Evolutionary conservation across 2,888 invertebrate genomes (phyloP).

Genomic region (Synanthedon myopaeformis): DNA sequence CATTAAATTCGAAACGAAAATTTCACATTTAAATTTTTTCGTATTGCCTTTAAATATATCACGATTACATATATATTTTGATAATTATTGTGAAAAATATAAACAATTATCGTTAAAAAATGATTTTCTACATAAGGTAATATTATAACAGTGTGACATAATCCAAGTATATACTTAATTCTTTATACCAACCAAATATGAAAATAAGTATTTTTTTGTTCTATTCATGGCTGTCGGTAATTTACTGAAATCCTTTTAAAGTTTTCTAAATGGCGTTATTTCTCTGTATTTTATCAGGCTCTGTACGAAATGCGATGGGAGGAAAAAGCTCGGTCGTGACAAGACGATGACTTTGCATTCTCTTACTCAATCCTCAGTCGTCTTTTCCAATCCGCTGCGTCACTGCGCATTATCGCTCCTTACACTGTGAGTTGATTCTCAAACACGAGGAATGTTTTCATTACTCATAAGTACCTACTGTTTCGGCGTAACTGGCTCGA

Average conservation of each 20-base stretch:
- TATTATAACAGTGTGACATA: too few species aligned
- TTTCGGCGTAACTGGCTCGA: background rate
- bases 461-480: background rate
- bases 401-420: conserved; percentile 6
- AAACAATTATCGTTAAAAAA: too few species aligned
- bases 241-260: conserved; percentile 1
- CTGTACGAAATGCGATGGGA: background rate
- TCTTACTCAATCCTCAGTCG: background rate
- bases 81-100: too few species aligned
- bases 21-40: too few species aligned
- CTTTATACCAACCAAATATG: too few species aligned
- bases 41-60: too few species aligned
- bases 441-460: background rate
- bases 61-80: too few species aligned
- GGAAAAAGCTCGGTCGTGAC: conserved; percentile 1
- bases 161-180: too few species aligned
- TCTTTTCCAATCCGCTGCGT: conserved; percentile 5
- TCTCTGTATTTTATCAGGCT: conserved; percentile 1
- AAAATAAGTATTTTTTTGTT: background rate
- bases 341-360: conserved; percentile 4
- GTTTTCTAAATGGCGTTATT: conserved; percentile 3
- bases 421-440: background rate
- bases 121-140: too few species aligned
- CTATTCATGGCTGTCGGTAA: conserved; percentile 3
- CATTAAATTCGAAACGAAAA: too few species aligned